Conservation (phyloP, 92 coral and sea anemone genomes). For the Palythoa caribaeorum region DNA sequence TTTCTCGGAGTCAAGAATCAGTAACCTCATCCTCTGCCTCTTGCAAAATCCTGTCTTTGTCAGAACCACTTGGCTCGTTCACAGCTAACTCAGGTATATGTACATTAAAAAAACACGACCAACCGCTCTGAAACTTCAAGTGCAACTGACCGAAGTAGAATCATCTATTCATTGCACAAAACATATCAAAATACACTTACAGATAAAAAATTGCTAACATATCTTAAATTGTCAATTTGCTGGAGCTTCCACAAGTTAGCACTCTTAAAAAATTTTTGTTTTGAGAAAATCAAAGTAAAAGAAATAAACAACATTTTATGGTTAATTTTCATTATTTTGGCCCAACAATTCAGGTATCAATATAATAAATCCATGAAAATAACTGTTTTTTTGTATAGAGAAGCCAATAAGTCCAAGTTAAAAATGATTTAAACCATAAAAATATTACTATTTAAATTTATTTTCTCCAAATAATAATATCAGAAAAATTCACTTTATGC, state of each 20-base stretch:
- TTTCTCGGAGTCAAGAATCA: neutral
- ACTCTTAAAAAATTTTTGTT: neutral
- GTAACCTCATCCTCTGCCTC: too few species aligned
- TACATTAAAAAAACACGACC: neutral
- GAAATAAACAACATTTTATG: neutral
- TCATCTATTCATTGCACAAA: constrained; percentile 7
- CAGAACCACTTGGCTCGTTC: too few species aligned
- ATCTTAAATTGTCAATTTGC: constrained; percentile 6
- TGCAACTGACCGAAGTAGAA: neutral
- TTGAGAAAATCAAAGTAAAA: neutral
- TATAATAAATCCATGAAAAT: neutral
- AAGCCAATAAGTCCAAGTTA: neutral
- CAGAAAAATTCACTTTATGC: too few species aligned
- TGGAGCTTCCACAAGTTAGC: constrained; percentile 2
- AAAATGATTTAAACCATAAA: too few species aligned
- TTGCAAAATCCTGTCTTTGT: too few species aligned
- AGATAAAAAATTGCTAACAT: constrained; percentile 4
- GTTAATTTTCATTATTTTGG: neutral
- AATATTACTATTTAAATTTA: too few species aligned
- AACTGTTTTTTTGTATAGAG: neutral
- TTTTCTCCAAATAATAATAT: too few species aligned
- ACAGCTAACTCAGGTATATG: too few species aligned
- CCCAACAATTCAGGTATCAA: neutral
- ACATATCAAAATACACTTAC: neutral
- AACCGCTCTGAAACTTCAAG: too few species aligned